Percentiles rank a stretch among this genome's conserved stretches.
Conservation (phyloP, 2,113 vertebrate species). For the Stomatorhinus ivindoensis region DNA sequence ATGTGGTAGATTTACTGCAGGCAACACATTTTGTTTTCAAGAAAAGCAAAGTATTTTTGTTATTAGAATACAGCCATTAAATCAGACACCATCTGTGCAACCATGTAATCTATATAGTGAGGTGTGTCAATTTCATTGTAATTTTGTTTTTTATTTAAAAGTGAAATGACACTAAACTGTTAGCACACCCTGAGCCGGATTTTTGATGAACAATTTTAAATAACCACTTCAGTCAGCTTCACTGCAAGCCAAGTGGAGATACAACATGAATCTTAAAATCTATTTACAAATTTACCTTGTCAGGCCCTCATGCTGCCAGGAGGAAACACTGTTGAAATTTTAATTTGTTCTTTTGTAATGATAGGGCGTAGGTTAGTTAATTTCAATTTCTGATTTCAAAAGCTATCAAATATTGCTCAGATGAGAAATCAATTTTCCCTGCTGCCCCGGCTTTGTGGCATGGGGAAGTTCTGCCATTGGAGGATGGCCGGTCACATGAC, state of each 20-base stretch:
- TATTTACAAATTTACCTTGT: constrained; percentile 86
- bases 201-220: constrained; percentile 70
- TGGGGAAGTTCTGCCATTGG: constrained; percentile 72
- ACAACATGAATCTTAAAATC: constrained; percentile 69
- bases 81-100: neutral
- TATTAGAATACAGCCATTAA: neutral
- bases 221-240: constrained; percentile 54
- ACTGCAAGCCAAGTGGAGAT: constrained; percentile 32
- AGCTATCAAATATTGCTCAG: constrained; percentile 99
- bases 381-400: constrained; percentile 99
- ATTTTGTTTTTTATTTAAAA: constrained; percentile 13
- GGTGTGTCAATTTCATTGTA: constrained; percentile 1
- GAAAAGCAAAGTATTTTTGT: neutral
- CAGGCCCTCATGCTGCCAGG: constrained; percentile 71
- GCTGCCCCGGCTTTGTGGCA: constrained; percentile 92
- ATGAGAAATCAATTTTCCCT: constrained; percentile 99
- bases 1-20: neutral
- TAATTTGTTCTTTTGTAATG: constrained; percentile 99
- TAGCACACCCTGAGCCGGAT: constrained; percentile 52
- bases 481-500: constrained; percentile 71
- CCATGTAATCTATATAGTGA: neutral
- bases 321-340: constrained; percentile 81
- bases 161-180: constrained; percentile 17
- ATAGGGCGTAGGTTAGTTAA: constrained; percentile 98
- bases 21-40: neutral